Percentiles rank a stretch among this genome's conserved stretches.
These are phyloP conservation scores for Thecophora atra DNA, from an alignment of 2,888 invertebrate species.

Conservation along the genomic window DNA sequence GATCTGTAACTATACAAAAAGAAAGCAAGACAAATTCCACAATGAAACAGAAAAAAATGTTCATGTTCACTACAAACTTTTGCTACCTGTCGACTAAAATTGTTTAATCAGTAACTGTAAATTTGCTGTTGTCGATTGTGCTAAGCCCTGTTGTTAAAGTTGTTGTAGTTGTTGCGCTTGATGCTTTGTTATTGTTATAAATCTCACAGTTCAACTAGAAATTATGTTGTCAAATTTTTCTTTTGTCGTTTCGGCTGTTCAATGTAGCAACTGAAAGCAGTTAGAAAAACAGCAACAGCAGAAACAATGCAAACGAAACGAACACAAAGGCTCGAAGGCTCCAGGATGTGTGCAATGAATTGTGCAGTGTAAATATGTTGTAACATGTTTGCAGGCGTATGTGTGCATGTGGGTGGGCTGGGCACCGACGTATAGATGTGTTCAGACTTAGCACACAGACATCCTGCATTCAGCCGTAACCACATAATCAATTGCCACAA, in stretches of 20 bases:
- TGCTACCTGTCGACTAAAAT: background rate
- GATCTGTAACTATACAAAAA: too few species aligned
- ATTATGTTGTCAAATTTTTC: conserved; percentile 19
- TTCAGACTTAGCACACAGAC: background rate
- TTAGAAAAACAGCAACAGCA: background rate
- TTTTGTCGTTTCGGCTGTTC: conserved; percentile 11
- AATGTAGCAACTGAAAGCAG: background rate
- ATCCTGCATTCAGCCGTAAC: conserved; percentile 31
- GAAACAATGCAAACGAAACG: background rate
- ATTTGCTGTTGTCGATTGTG: background rate
- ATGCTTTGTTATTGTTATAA: too few species aligned
- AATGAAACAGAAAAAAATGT: background rate
- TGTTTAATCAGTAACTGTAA: background rate
- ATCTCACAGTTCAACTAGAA: background rate
- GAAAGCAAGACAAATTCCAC: background rate
- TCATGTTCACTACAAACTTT: background rate
- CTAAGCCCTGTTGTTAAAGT: background rate
- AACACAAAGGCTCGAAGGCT: background rate
- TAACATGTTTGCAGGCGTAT: background rate
- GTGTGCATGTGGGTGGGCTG: conserved; percentile 3
- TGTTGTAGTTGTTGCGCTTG: conserved; percentile 16
- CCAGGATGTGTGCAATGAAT: background rate
- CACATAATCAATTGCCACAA: conserved; percentile 48
- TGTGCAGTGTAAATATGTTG: too few species aligned
- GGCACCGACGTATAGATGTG: too few species aligned